Conservation (phyloP, 2,113 vertebrate species). For the Lynx canadensis region DNA sequence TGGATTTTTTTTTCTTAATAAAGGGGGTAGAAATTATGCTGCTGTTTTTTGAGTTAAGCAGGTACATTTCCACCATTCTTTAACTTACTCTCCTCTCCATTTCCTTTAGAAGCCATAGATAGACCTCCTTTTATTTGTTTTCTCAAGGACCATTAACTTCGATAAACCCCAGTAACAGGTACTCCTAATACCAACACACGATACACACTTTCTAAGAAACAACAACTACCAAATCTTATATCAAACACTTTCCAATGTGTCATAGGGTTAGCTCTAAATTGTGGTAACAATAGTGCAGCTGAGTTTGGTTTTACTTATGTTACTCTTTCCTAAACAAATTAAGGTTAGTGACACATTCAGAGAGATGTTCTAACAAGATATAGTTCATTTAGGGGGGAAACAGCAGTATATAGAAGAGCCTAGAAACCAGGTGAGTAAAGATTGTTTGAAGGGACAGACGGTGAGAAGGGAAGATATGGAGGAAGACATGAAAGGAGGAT, state of each 20-base stretch:
- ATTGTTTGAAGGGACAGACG: not conserved
- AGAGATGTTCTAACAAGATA: not conserved
- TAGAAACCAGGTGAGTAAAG: not conserved
- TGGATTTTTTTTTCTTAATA: not conserved
- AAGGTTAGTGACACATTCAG: slow-evolving; percentile 35
- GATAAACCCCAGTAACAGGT: not conserved
- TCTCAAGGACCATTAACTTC: not conserved
- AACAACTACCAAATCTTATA: slow-evolving; percentile 51
- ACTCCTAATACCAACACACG: slow-evolving; percentile 27
- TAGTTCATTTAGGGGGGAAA: not conserved
- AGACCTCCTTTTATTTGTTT: slow-evolving; percentile 12
- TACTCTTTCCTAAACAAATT: slow-evolving; percentile 19
- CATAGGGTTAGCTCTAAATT: slow-evolving; percentile 25
- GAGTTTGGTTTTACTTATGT: slow-evolving; percentile 49
- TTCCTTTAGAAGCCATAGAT: not conserved
- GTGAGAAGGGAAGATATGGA: not conserved
- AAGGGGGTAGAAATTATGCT: not conserved
- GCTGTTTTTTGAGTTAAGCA: not conserved
- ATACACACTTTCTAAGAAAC: slow-evolving; percentile 62
- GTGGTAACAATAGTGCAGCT: slow-evolving; percentile 5
- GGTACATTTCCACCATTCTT: not conserved
- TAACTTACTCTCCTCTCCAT: not conserved
- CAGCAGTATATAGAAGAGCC: not conserved
- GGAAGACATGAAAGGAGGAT: not conserved
- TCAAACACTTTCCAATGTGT: slow-evolving; percentile 16